phyloP scores from a whole-genome alignment of 2,113 vertebrate genomes.

The Amblyopsis rosae region DNA sequence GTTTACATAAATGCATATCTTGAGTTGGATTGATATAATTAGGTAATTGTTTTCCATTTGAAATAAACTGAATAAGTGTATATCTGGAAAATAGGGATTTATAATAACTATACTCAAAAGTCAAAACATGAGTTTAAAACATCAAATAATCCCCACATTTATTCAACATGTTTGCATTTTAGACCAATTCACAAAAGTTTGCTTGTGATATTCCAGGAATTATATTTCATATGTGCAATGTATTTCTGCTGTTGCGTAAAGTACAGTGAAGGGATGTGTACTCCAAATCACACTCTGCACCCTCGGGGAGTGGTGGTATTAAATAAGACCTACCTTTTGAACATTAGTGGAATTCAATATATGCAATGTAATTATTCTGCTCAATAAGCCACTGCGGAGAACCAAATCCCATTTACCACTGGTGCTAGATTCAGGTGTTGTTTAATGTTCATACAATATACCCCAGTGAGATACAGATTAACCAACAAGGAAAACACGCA shows the following conservation, averaged over 20 bases:
- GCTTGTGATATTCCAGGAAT: slow-evolving; percentile 29
- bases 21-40: slow-evolving; percentile 39
- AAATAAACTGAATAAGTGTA: slow-evolving; percentile 37
- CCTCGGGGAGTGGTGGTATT: slow-evolving; percentile 72
- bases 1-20: slow-evolving; percentile 48
- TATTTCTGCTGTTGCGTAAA: slow-evolving; percentile 44
- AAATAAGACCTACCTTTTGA: slow-evolving; percentile 77
- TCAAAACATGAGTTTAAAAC: slow-evolving; percentile 36
- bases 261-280: slow-evolving; percentile 59
- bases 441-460: slow-evolving; percentile 63
- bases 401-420: slow-evolving; percentile 70
- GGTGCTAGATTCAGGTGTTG: slow-evolving; percentile 53
- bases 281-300: slow-evolving; percentile 66
- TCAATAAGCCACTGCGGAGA: slow-evolving; percentile 77
- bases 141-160: slow-evolving; percentile 11
- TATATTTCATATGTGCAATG: slow-evolving; percentile 52
- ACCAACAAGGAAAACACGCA: not conserved
- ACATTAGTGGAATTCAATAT: slow-evolving; percentile 78
- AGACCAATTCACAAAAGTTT: slow-evolving; percentile 54
- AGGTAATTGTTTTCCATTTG: slow-evolving; percentile 54
- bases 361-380: slow-evolving; percentile 78
- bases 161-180: slow-evolving; percentile 40
- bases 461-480: slow-evolving; percentile 44
- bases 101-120: slow-evolving; percentile 25
- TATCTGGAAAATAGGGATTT: slow-evolving; percentile 32